phyloP scores from a whole-genome alignment of 2,113 vertebrate genomes.

The Charina bottae region DNA sequence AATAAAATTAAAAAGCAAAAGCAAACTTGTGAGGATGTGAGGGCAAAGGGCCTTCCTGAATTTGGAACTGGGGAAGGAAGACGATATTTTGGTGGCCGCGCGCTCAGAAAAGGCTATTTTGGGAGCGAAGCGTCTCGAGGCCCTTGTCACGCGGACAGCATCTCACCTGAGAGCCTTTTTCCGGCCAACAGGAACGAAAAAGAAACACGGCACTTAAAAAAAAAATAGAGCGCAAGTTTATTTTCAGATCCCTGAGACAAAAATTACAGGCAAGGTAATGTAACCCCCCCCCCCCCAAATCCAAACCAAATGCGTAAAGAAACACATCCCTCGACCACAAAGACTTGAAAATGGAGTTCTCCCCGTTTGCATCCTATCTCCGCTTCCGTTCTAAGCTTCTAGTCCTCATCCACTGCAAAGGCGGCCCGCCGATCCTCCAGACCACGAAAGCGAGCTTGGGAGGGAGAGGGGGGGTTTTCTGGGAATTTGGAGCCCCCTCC shows the following conservation, averaged over 20 bases:
- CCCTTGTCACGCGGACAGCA: too few relatives aligned
- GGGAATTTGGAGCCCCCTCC: background rate
- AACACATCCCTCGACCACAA: too few relatives aligned
- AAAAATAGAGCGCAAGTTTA: background rate
- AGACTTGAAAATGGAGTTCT: background rate
- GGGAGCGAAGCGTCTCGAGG: too few relatives aligned
- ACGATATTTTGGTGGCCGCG: background rate
- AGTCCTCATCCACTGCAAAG: background rate
- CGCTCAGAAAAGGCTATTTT: too few relatives aligned
- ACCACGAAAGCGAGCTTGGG: background rate
- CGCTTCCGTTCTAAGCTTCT: background rate
- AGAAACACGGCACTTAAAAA: background rate
- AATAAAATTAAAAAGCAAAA: too few relatives aligned
- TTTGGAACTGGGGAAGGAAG: background rate
- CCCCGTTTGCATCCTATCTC: background rate
- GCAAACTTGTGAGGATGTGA: too few relatives aligned
- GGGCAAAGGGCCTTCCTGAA: too few relatives aligned
- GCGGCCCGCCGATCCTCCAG: background rate
- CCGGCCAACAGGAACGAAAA: accelerated
- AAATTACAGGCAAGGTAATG: too few relatives aligned
- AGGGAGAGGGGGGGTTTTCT: background rate
- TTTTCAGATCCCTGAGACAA: background rate
- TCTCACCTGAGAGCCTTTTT: too few relatives aligned
- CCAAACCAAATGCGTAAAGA: background rate
- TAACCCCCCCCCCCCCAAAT: background rate